Base-by-base conservation (phyloP, 1,140 invertebrate genomes). In the Capitella teleta region DNA sequence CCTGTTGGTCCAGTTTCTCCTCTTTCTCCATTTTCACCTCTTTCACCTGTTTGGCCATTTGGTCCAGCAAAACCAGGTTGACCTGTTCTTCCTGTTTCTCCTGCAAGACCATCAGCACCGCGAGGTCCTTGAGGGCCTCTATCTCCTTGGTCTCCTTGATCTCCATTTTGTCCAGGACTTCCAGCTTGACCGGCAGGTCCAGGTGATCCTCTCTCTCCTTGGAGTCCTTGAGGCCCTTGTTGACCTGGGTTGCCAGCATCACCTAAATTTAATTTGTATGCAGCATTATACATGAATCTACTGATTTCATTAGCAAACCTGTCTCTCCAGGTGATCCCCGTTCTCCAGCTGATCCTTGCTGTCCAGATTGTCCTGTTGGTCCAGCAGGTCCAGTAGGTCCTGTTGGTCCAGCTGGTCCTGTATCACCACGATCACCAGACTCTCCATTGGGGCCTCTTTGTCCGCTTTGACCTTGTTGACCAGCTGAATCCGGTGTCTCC, bases 221-320 rank as follows among this genome's bases (percentile, higher is more conserved):
- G 34, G 16, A 10, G 18, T 6, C 47, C 47, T 8, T 10, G 24
- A 37, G 19, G 32, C n/a, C 47, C 47, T 5, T 16, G 47, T 23
- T 36, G 14, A 14, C 47, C 47, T 14, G 30, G 19, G 16, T 26
- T 21, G 28, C 52, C 52, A 49, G 46, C n/a, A 18, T 28, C 28
- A n/a, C 52, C 52, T 24, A 18, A n/a, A 6, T 26, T 19, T 26
- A 45, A 6, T 19, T 14, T 26, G 5, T 54, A 85, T 85, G 51
- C 64, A 58, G 21, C 75, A 42, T 56, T 85, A 85, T 30, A 80
- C 76, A n/a, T 73, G 67, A 42, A 83, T 82, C 77, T 82, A 61
- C 24, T 12, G 8, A 32, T 32, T 32, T 32, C 8, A 32, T 32
- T 8, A 10, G 30, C 8, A 32, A 23, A 24, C 50, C 50, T 18